phyloP scores from a whole-genome alignment of 2,797 vertebrate genomes.

The Melanotaenia parkinsoni region DNA sequence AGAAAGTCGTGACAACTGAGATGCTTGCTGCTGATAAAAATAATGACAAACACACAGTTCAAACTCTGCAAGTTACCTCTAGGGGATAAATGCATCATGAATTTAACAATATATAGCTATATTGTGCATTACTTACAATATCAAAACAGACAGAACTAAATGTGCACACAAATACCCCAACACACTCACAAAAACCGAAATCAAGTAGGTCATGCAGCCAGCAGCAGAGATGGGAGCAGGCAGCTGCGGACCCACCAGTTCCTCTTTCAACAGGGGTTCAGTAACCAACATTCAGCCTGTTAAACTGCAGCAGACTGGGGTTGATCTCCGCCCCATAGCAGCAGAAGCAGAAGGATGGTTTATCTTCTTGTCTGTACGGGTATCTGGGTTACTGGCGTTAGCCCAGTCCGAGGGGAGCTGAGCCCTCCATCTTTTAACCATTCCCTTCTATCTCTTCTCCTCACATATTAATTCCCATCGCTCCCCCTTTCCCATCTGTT shows the following conservation, averaged over 20 bases:
- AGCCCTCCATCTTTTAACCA: conserved; percentile 4
- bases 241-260: conserved; percentile 45
- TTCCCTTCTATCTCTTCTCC: conserved; percentile 9
- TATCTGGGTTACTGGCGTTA: conserved; percentile 74
- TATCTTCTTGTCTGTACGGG: conserved; percentile 46
- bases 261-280: conserved; percentile 51
- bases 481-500: conserved; percentile 12
- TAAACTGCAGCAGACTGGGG: conserved; percentile 52
- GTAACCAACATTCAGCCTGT: conserved; percentile 56
- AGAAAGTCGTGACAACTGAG: not conserved
- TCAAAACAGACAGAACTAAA: conserved; percentile 38
- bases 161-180: conserved; percentile 27
- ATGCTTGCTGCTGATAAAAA: not conserved
- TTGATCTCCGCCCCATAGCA: conserved; percentile 45
- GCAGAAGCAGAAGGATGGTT: conserved; percentile 52
- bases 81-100: not conserved
- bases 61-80: no score
- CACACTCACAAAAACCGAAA: conserved; percentile 31
- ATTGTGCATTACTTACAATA: not conserved
- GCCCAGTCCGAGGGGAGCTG: conserved; percentile 43
- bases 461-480: conserved; percentile 27
- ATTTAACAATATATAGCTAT: not conserved
- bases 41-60: not conserved
- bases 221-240: conserved; percentile 39
- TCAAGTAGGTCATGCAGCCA: conserved; percentile 65